phyloP scores from a whole-genome alignment of 2,113 vertebrate genomes.

The Hymenochirus boettgeri region DNA sequence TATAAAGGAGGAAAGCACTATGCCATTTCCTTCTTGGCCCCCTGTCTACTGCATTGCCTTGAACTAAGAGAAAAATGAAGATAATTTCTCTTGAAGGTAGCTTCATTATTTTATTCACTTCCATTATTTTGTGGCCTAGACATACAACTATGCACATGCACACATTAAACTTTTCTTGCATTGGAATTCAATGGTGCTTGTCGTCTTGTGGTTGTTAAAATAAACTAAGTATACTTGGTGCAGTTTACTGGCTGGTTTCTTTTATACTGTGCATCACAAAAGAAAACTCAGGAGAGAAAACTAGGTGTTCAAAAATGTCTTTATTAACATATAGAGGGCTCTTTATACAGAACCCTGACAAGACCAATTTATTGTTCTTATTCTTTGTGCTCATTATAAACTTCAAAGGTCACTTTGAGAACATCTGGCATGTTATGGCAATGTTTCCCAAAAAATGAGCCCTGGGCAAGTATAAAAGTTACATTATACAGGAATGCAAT shows the following conservation, averaged over 20 bases:
- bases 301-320: neutral
- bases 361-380: conserved; percentile 19
- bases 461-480: neutral
- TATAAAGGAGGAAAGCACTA: too few species aligned
- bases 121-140: too few species aligned
- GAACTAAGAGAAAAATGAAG: too few species aligned
- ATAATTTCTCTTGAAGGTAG: too few species aligned
- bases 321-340: conserved; percentile 3
- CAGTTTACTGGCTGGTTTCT: neutral
- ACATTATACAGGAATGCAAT: neutral
- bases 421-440: conserved; percentile 16
- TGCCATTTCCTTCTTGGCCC: too few species aligned
- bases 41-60: too few species aligned
- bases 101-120: too few species aligned
- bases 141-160: too few species aligned
- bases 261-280: neutral
- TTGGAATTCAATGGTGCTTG: too few species aligned
- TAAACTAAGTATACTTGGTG: neutral
- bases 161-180: too few species aligned
- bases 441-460: conserved; percentile 2
- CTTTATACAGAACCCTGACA: neutral
- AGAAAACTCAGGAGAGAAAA: neutral
- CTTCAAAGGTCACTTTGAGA: conserved; percentile 25
- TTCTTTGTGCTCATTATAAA: conserved; percentile 4
- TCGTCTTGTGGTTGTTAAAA: neutral